Conservation (phyloP, 1,140 invertebrate species). For the Drosophila jambulina region DNA sequence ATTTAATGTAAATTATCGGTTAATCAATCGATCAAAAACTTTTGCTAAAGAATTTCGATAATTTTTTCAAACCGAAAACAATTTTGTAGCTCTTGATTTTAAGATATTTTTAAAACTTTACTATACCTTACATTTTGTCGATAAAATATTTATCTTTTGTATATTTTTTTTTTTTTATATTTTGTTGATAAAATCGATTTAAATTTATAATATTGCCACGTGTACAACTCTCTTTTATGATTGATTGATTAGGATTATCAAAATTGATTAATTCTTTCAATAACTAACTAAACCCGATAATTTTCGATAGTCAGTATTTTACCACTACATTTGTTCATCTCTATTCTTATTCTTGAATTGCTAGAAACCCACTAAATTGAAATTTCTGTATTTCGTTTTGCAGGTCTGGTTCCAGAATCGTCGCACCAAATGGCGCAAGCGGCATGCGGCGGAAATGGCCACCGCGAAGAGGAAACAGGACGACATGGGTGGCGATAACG, state of each 20-base stretch:
- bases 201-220: not conserved
- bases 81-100: too few species aligned
- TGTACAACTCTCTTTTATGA: too few species aligned
- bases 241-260: too few species aligned
- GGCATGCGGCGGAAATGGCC: conserved; percentile 99
- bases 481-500: conserved; percentile 91
- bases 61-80: not conserved
- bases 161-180: too few species aligned
- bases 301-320: not conserved
- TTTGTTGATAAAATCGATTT: not conserved
- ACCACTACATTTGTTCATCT: not conserved
- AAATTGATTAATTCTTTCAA: too few species aligned
- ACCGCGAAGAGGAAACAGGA: conserved; percentile 98
- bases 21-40: too few species aligned
- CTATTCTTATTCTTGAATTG: not conserved
- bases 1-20: not conserved
- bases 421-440: conserved; percentile 99
- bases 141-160: not conserved
- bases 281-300: not conserved
- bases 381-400: conserved; percentile 79
- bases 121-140: not conserved
- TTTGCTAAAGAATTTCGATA: not conserved
- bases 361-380: conserved; percentile 33
- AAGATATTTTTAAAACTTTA: too few species aligned
- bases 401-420: conserved; percentile 99